A percentile compares a stretch with the other conserved stretches of the same genome.
These are phyloP conservation scores for Dasypolia templi DNA, from an alignment of 2,888 invertebrate genomes.

Conservation along the genomic window DNA sequence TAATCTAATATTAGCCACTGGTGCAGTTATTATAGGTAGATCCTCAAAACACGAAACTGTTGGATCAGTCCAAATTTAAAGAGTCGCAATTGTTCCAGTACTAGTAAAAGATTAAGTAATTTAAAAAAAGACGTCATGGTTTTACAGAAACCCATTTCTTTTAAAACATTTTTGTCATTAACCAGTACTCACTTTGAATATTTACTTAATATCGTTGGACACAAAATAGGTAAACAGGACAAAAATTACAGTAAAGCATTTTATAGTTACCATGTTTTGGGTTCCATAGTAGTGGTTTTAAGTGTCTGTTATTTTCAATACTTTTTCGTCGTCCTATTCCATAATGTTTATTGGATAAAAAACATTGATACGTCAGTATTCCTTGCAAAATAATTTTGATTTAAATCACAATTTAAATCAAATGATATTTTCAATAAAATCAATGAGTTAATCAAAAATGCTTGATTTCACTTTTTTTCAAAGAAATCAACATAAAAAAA, in stretches of 20 bases:
- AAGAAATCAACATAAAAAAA: too few relatives aligned
- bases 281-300: too few relatives aligned
- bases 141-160: conserved; percentile 1
- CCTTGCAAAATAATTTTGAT: too few relatives aligned
- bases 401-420: too few relatives aligned
- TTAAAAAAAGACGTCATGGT: background rate
- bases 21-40: conserved; percentile 29
- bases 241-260: conserved; percentile 42
- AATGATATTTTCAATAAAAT: too few relatives aligned
- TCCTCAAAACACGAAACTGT: conserved; percentile 43
- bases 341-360: too few relatives aligned
- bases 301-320: too few relatives aligned
- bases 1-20: background rate
- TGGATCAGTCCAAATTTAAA: conserved; percentile 37
- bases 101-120: background rate
- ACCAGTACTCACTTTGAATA: conserved; percentile 3
- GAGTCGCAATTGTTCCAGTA: conserved; percentile 35
- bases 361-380: too few relatives aligned
- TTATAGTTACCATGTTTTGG: too few relatives aligned
- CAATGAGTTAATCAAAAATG: too few relatives aligned
- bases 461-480: too few relatives aligned
- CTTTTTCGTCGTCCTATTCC: too few relatives aligned
- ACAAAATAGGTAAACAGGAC: conserved; percentile 41
- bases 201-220: conserved; percentile 36
- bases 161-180: background rate